Conservation (phyloP, 2,113 vertebrate species). For the Scatophagus argus region DNA sequence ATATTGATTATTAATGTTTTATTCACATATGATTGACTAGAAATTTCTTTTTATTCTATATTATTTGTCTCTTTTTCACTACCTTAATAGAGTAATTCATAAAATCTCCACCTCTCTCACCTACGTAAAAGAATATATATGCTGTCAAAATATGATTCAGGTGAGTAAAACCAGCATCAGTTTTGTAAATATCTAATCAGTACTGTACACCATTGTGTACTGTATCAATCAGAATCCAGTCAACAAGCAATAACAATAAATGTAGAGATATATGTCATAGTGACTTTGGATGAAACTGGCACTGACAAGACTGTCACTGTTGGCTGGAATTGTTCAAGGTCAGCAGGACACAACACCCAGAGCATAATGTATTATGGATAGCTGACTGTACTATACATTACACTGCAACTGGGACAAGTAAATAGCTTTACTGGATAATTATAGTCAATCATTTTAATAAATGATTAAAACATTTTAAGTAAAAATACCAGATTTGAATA, state of each 20-base stretch:
- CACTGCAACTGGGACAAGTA: not conserved
- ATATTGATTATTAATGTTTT: not conserved
- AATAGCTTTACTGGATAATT: not conserved
- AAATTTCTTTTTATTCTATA: not conserved
- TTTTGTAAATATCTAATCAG: not conserved
- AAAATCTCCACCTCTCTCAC: not conserved
- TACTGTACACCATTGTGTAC: not conserved
- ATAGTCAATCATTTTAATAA: no score
- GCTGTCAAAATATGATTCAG: not conserved
- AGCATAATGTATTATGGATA: not conserved
- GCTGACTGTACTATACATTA: not conserved
- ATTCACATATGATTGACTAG: not conserved
- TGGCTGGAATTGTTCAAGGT: not conserved
- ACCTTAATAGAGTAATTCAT: not conserved
- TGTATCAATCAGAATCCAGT: not conserved
- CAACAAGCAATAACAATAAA: not conserved
- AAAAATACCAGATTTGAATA: no score
- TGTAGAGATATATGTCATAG: slow-evolving; percentile 2
- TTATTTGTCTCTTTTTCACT: not conserved
- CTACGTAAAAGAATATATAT: not conserved
- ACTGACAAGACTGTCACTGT: not conserved
- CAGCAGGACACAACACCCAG: not conserved
- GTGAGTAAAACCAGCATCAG: no score
- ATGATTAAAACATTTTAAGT: no score
- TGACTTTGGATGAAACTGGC: not conserved